Evolutionary conservation across 2,113 vertebrate species (phyloP), one percentile per base, ranked within the genome.

Genomic region (Okapia johnstoni): DNA sequence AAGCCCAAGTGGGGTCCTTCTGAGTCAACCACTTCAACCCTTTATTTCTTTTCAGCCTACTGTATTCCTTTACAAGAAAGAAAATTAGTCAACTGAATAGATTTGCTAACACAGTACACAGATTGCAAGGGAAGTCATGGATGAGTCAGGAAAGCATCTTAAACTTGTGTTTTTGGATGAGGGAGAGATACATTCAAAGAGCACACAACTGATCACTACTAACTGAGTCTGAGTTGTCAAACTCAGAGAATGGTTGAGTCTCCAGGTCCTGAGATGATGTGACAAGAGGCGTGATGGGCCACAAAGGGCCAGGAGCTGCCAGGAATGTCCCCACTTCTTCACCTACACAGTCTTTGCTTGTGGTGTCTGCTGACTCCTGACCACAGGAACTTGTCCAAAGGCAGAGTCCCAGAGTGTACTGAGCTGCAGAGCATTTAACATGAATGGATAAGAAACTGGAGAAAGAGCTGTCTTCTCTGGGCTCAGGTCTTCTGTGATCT

Each of bases 191-290:
- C 1, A 11, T 13, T 52, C n/a, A 23, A 13, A 48, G 43, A 66
- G 14, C 15, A 25, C 6, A 36, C 9, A 6, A 61, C 25, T 25
- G 33, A 17, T 52, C 28, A 83, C 50, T 7, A 16, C 6, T 46
- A 17, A 8, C 4, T 0, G 6, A 30, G 46, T 28, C 61, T 52
- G n/a, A 73, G 57, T 57, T 58, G 26, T 48, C 77, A 60, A 19
- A 33, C 30, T 89, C 7, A 3, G 46, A 12, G 17, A 28, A 26
- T 0, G 43, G 13, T 54, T 30, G 8, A 77, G 19, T 23, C 4
- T 70, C 16, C 17, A 7, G 25, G 11, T 33, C 9, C 76, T 0
- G 1, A 55, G 46, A 30, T 0, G 1, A 9, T 0, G 3, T 1
- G 11, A 12, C 23, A 50, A 33, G 30, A 52, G 9, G 19, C 8